Percentiles rank a stretch among this genome's conserved stretches.
phyloP scores from a whole-genome alignment of 1,140 invertebrate genomes.

The Zophobas morio region DNA sequence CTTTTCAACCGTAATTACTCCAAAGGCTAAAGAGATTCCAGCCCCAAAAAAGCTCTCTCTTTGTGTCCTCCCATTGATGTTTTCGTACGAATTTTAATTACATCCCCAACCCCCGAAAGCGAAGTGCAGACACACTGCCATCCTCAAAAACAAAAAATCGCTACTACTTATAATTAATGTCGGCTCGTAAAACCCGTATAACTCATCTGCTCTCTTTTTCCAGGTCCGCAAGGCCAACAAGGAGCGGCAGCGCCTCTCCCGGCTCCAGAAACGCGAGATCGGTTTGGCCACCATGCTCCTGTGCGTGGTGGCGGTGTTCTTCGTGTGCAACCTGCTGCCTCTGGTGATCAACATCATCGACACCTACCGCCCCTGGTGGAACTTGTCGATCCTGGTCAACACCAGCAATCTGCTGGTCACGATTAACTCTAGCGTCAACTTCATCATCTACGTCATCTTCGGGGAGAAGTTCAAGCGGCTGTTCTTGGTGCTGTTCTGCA shows the following conservation, averaged over 20 bases:
- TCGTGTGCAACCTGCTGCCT: conserved; percentile 93
- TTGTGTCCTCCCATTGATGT: too few species aligned
- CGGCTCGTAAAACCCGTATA: background rate
- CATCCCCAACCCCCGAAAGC: too few species aligned
- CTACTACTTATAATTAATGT: background rate
- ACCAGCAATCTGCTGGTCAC: conserved; percentile 94
- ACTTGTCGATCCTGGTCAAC: conserved; percentile 85
- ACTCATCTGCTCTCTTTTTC: conserved; percentile 57
- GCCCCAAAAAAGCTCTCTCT: too few species aligned
- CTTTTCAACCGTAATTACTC: too few species aligned
- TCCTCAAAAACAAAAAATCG: too few species aligned
- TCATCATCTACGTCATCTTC: conserved; percentile 97
- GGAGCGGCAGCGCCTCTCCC: conserved; percentile 84
- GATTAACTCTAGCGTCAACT: conserved; percentile 97
- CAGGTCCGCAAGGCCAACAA: conserved; percentile 87
- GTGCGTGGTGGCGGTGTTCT: conserved; percentile 94
- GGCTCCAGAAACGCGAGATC: conserved; percentile 88
- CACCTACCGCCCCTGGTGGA: conserved; percentile 67
- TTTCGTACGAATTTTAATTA: too few species aligned
- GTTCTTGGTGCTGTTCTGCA: conserved; percentile 90
- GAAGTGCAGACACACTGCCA: too few species aligned
- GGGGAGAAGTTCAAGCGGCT: conserved; percentile 96
- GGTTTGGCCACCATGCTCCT: conserved; percentile 94
- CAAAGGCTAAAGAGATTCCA: too few species aligned
- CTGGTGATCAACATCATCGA: conserved; percentile 92